Evolutionary conservation across 1,140 invertebrate species (phyloP).

Genomic region (Drosophila kanapiae): DNA sequence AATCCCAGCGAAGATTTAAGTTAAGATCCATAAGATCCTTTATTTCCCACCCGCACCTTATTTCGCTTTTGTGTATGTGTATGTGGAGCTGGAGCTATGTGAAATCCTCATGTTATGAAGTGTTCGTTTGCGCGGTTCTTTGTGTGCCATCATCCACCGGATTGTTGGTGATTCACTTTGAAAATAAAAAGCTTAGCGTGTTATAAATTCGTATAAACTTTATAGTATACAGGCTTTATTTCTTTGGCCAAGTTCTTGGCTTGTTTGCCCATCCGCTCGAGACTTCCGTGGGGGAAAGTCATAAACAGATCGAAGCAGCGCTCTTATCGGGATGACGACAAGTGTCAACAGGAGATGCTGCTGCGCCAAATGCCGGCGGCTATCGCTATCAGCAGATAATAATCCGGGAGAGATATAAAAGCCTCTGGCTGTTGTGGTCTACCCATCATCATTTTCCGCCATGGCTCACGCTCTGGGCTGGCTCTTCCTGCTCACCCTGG

Average conservation of each 20-base stretch:
- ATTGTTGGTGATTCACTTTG: slow-evolving; percentile 73
- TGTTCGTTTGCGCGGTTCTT: slow-evolving; percentile 74
- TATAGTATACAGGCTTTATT: not conserved
- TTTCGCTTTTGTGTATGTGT: slow-evolving; percentile 45
- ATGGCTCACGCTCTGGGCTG: slow-evolving; percentile 31
- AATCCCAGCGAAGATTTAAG: not conserved
- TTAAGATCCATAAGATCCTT: slow-evolving; percentile 1
- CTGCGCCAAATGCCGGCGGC: slow-evolving; percentile 60
- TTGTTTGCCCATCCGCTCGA: slow-evolving; percentile 12
- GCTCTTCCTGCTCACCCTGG: slow-evolving; percentile 40
- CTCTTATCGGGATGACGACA: slow-evolving; percentile 44
- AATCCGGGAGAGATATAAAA: slow-evolving; percentile 39
- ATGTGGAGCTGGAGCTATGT: slow-evolving; percentile 38
- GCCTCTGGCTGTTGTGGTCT: not conserved
- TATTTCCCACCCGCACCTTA: slow-evolving; percentile 1
- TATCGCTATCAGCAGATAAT: slow-evolving; percentile 47
- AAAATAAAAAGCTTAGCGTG: slow-evolving; percentile 72
- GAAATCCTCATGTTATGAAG: slow-evolving; percentile 33
- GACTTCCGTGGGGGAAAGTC: slow-evolving; percentile 32
- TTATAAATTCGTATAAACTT: slow-evolving; percentile 40
- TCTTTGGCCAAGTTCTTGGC: slow-evolving; percentile 17
- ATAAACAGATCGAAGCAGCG: slow-evolving; percentile 77
- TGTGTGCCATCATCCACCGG: slow-evolving; percentile 54
- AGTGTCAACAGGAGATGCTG: slow-evolving; percentile 55
- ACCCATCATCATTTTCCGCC: slow-evolving; percentile 14